A percentile compares a stretch with the other conserved stretches of the same genome.
phyloP scores from a whole-genome alignment of 1,140 invertebrate genomes.

The Achatina immaculata region DNA sequence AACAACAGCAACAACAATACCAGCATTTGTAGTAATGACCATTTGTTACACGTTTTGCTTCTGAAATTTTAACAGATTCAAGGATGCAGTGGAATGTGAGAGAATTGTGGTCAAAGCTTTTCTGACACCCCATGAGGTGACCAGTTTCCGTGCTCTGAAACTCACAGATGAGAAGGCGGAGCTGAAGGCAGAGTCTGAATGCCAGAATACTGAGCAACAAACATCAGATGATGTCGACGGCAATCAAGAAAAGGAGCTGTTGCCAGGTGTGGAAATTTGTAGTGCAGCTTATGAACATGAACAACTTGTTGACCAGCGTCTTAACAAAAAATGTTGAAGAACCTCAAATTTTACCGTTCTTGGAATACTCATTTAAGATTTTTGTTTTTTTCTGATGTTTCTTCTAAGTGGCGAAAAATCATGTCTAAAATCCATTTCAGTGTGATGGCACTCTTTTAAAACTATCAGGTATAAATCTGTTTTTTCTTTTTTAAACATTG shows the following conservation, averaged over 20 bases:
- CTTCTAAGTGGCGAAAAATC: too few relatives aligned
- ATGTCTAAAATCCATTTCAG: too few relatives aligned
- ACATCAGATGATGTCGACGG: constrained; percentile 59
- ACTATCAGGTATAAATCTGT: too few relatives aligned
- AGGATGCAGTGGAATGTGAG: constrained; percentile 70
- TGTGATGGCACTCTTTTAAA: too few relatives aligned
- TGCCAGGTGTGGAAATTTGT: constrained; percentile 47
- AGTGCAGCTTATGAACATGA: not conserved
- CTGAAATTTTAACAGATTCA: constrained; percentile 61
- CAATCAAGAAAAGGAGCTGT: constrained; percentile 59
- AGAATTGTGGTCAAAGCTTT: constrained; percentile 68
- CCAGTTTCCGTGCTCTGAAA: constrained; percentile 64
- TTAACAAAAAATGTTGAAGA: too few relatives aligned
- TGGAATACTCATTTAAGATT: too few relatives aligned
- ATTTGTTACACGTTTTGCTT: not conserved
- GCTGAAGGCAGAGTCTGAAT: constrained; percentile 66
- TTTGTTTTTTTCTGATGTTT: too few relatives aligned
- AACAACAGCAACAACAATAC: too few relatives aligned
- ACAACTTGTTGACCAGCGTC: not conserved
- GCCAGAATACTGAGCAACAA: constrained; percentile 51
- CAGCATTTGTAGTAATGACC: too few relatives aligned
- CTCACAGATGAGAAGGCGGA: constrained; percentile 68
- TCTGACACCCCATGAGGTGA: constrained; percentile 62
- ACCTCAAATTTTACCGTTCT: too few relatives aligned
- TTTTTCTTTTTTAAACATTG: too few relatives aligned